Evolutionary conservation across 2,113 vertebrate genomes (phyloP).

Genomic region (Toxostoma redivivum): DNA sequence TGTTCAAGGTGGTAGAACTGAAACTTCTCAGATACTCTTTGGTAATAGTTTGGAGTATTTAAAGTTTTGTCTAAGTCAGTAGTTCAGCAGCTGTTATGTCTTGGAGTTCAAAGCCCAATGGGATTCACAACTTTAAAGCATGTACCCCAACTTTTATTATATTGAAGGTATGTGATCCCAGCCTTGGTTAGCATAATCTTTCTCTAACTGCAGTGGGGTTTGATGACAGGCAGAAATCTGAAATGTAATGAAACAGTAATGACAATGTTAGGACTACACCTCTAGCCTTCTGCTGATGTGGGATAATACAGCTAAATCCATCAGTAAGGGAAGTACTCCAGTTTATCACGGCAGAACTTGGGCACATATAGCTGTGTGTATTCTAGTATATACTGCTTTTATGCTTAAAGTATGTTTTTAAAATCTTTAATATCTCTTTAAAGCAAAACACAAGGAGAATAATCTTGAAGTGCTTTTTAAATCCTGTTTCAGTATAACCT

Average conservation of each 20-base stretch:
- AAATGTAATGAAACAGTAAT: not conserved
- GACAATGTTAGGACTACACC: not conserved
- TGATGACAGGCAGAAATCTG: not conserved
- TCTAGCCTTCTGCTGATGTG: not conserved
- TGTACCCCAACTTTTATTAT: not conserved
- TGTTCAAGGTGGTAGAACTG: not conserved
- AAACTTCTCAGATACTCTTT: not conserved
- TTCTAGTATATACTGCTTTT: not conserved
- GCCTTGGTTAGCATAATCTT: not conserved
- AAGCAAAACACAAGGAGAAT: not conserved
- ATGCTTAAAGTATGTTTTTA: not conserved
- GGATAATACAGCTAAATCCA: not conserved
- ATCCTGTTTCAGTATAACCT: not conserved
- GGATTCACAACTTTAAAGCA: not conserved
- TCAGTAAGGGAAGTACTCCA: not conserved
- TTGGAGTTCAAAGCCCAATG: not conserved
- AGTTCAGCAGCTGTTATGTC: not conserved
- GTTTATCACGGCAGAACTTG: not conserved
- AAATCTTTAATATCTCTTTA: not conserved
- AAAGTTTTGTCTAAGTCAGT: not conserved
- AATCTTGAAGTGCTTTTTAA: not conserved
- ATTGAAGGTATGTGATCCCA: not conserved
- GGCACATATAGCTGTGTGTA: not conserved
- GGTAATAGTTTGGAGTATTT: not conserved
- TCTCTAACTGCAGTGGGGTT: not conserved